Evolutionary conservation across 2,888 invertebrate species (phyloP).

Genomic region (Scaptomyza polygonia): DNA sequence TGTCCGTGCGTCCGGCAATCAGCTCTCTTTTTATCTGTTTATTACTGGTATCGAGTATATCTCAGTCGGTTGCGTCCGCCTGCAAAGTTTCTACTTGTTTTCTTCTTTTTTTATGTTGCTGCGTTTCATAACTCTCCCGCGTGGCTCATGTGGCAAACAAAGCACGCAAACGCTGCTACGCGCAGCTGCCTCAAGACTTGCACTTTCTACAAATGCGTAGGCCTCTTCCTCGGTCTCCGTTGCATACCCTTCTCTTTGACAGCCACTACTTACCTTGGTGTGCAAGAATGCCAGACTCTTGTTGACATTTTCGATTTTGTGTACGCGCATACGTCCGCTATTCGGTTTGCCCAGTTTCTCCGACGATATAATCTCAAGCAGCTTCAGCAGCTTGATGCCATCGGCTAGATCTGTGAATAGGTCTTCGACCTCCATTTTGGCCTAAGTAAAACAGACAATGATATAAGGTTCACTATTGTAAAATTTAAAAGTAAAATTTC

Average conservation of each 20-base stretch:
- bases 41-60: too few species aligned
- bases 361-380: constrained; percentile 99
- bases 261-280: constrained; percentile 89
- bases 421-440: constrained; percentile 98
- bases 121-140: constrained; percentile 13
- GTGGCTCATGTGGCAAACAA: constrained; percentile 70
- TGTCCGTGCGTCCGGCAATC: too few species aligned
- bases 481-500: too few species aligned
- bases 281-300: constrained; percentile 97
- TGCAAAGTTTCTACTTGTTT: too few species aligned
- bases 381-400: constrained; percentile 95
- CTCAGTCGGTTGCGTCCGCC: too few species aligned
- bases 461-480: neutral
- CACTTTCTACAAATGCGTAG: constrained; percentile 78
- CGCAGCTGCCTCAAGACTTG: constrained; percentile 77
- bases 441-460: constrained; percentile 86
- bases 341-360: constrained; percentile 98
- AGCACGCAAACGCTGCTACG: constrained; percentile 74
- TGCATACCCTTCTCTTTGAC: constrained; percentile 12
- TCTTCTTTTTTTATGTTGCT: neutral
- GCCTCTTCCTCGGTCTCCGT: constrained; percentile 9
- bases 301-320: constrained; percentile 99
- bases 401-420: constrained; percentile 98
- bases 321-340: constrained; percentile 97
- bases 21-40: too few species aligned